Conservation (phyloP, 2,888 invertebrate species). For the Platycnemis pennipes region DNA sequence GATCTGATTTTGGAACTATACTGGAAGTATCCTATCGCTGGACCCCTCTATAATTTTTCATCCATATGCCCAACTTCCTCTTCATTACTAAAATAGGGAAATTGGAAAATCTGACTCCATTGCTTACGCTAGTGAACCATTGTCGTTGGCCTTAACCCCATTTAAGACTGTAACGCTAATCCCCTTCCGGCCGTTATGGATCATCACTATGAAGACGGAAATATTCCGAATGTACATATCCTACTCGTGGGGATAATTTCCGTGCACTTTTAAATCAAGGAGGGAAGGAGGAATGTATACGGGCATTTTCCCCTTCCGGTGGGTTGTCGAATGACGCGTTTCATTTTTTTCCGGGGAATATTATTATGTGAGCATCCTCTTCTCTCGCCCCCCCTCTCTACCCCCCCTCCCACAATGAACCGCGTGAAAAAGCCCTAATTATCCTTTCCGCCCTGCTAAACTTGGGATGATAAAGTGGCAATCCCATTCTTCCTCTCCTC, state of each 20-base stretch:
- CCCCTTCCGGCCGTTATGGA: neutral
- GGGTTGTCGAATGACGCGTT: neutral
- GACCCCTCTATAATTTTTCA: too few relatives aligned
- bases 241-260: neutral
- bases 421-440: slow-evolving; percentile 41
- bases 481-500: neutral
- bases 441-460: slow-evolving; percentile 49
- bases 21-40: too few relatives aligned
- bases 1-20: too few relatives aligned
- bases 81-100: too few relatives aligned
- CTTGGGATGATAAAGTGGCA: slow-evolving; percentile 61
- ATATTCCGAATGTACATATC: neutral
- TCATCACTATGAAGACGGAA: neutral
- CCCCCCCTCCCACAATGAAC: neutral
- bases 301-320: neutral
- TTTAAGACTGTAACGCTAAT: too few relatives aligned
- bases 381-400: neutral
- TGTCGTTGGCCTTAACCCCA: too few relatives aligned
- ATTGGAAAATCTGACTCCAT: too few relatives aligned
- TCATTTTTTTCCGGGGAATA: slow-evolving; percentile 46
- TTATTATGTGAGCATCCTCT: neutral
- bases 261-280: neutral
- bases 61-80: too few relatives aligned
- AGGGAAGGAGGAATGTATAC: neutral
- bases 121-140: too few relatives aligned